Percentiles rank a stretch among this genome's conserved stretches.
These are phyloP conservation scores for Meteorus cinctellus DNA, from an alignment of 2,888 invertebrate genomes.

Conservation along the genomic window DNA sequence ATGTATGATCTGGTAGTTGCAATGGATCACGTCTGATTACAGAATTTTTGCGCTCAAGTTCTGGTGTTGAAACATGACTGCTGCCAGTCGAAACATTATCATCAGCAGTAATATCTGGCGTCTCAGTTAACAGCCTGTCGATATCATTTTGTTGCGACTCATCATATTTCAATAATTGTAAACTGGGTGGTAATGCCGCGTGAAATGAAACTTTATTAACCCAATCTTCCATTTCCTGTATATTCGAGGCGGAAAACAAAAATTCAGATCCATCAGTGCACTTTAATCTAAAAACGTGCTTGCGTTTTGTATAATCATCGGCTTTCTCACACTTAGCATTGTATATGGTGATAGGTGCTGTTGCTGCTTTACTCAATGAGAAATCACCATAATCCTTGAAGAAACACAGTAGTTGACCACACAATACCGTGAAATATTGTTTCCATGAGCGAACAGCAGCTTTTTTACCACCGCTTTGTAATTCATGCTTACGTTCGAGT, in stretches of 20 bases:
- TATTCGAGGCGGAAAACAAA: constrained; percentile 86
- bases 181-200: constrained; percentile 90
- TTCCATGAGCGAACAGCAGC: constrained; percentile 98
- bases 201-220: constrained; percentile 94
- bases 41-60: constrained; percentile 71
- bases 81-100: constrained; percentile 71
- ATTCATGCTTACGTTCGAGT: constrained; percentile 95
- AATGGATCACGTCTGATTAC: constrained; percentile 68
- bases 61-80: constrained; percentile 74
- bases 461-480: constrained; percentile 93
- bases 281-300: constrained; percentile 91
- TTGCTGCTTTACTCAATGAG: constrained; percentile 88
- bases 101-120: constrained; percentile 61
- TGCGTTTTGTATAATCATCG: constrained; percentile 95
- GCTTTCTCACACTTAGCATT: constrained; percentile 90
- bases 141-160: constrained; percentile 74
- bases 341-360: constrained; percentile 83
- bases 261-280: constrained; percentile 95
- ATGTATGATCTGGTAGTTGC: constrained; percentile 54
- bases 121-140: constrained; percentile 59
- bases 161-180: constrained; percentile 90
- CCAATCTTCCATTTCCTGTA: constrained; percentile 90
- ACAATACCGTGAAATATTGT: constrained; percentile 93
- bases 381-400: constrained; percentile 97
- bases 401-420: constrained; percentile 97